Base-by-base conservation (phyloP, 2,888 invertebrate species). In the Parnassius smintheus region DNA sequence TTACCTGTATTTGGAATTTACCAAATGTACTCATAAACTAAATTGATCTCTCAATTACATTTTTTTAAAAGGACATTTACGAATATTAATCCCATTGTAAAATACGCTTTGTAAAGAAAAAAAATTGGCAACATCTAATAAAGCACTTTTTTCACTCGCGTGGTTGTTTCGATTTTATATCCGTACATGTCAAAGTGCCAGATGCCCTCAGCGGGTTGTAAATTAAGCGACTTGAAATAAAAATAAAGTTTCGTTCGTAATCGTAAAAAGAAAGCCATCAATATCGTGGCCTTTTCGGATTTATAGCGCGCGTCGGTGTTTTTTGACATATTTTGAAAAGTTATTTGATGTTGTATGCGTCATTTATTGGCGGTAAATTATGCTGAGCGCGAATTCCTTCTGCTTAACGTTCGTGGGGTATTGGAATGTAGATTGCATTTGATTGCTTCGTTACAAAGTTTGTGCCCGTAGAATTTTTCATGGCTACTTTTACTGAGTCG, bases 231-330 rank as follows among this genome's bases (percentile, higher is more conserved):
- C 68, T 66, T 63, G 75, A 72, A 78, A 80, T 78, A 83, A 81
- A 59, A 82, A 77, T 75, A 74, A 76, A 70, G 71, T 72, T 74
- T 76, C 75, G 73, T 74, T 71, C 68, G 78, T 74, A 77, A 81
- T 85, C 84, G 82, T 86, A 82, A 87, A 71, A 86, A 83, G 78
- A 84, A 82, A 82, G 83, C 78, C 84, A 83, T 86, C 84, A 85
- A 84, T 82, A 76, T 76, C 70, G 64, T 66, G 74, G 69, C 76
- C 78, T 79, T 81, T 82, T 78, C 76, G 76, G 70, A 76, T 84
- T 88, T 87, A 85, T 77, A 75, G 77, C 72, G 65, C 66, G 66
- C 67, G 66, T 71, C 74, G 75, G 75, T 71, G 70, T 73, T 70
- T 72, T 76, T 74, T 75, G 76, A 75, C 73, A 67, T 68, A 73